These are phyloP conservation scores for Orchestia grillus DNA, from an alignment of 1,140 invertebrate species.

Conservation along the genomic window DNA sequence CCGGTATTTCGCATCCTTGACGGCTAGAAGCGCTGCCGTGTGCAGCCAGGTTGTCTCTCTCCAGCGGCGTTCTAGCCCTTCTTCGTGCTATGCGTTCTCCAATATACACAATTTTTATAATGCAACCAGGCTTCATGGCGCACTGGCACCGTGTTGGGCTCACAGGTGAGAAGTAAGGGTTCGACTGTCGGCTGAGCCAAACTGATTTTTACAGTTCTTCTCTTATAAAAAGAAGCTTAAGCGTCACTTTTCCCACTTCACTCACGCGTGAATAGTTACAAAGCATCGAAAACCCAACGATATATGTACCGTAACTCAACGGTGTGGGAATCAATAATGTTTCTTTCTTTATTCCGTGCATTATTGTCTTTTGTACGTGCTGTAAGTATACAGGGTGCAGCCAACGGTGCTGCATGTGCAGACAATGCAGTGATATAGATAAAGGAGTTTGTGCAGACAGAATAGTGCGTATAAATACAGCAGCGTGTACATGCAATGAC, in stretches of 20 bases:
- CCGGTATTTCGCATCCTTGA: not conserved
- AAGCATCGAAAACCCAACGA: no score
- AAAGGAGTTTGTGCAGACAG: not conserved
- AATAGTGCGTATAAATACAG: not conserved
- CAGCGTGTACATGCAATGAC: no score
- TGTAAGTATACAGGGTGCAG: not conserved
- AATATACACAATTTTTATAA: not conserved
- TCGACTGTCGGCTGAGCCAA: no score
- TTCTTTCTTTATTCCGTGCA: not conserved
- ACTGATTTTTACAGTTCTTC: no score
- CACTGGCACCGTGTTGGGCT: no score
- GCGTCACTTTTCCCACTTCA: no score
- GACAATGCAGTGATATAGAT: not conserved
- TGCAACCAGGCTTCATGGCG: no score
- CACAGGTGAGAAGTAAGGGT: no score
- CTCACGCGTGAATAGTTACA: no score
- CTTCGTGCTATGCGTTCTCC: not conserved
- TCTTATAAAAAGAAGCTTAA: no score
- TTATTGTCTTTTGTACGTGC: not conserved
- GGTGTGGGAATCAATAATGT: no score
- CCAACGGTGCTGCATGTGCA: not conserved
- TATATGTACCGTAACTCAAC: no score
- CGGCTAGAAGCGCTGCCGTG: not conserved
- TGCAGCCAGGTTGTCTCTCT: not conserved
- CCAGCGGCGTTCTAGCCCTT: not conserved